phyloP scores from a whole-genome alignment of 2,888 invertebrate species.

The Amphipoea oculea region DNA sequence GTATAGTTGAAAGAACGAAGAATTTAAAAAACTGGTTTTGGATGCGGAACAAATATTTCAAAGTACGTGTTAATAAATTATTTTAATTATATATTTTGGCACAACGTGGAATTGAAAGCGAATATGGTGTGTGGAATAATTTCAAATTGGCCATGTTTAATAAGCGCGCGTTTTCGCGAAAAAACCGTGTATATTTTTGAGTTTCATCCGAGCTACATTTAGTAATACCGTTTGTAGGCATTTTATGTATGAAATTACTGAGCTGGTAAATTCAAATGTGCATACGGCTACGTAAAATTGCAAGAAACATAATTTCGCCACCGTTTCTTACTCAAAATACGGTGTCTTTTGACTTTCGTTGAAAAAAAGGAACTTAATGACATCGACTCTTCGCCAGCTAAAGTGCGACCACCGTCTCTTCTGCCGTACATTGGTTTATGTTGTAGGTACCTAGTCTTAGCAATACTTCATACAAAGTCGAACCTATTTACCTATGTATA shows the following conservation, averaged over 20 bases:
- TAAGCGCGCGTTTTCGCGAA: slow-evolving; percentile 56
- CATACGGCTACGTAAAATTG: slow-evolving; percentile 67
- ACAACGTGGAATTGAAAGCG: slow-evolving; percentile 85
- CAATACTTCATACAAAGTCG: slow-evolving; percentile 88
- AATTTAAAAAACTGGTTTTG: slow-evolving; percentile 66
- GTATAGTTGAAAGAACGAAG: slow-evolving; percentile 77
- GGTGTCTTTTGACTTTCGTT: slow-evolving; percentile 67
- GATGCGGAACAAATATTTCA: slow-evolving; percentile 69
- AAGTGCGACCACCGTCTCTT: slow-evolving; percentile 74
- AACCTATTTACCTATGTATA: slow-evolving; percentile 87
- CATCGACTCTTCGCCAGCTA: slow-evolving; percentile 67
- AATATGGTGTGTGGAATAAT: slow-evolving; percentile 64
- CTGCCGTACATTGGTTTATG: slow-evolving; percentile 74
- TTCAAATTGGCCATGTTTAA: slow-evolving; percentile 62
- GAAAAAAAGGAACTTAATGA: slow-evolving; percentile 71
- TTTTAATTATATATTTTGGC: slow-evolving; percentile 85
- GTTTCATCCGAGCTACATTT: slow-evolving; percentile 63
- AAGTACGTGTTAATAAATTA: slow-evolving; percentile 69
- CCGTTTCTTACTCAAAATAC: slow-evolving; percentile 65
- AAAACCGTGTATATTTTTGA: slow-evolving; percentile 62
- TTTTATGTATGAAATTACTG: slow-evolving; percentile 68
- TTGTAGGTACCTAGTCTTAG: slow-evolving; percentile 80
- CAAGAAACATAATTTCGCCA: slow-evolving; percentile 70
- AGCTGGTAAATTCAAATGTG: slow-evolving; percentile 72
- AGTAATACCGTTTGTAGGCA: slow-evolving; percentile 64